Evolutionary conservation across 2,888 invertebrate species (phyloP).

Genomic region (Nomada ferruginata): DNA sequence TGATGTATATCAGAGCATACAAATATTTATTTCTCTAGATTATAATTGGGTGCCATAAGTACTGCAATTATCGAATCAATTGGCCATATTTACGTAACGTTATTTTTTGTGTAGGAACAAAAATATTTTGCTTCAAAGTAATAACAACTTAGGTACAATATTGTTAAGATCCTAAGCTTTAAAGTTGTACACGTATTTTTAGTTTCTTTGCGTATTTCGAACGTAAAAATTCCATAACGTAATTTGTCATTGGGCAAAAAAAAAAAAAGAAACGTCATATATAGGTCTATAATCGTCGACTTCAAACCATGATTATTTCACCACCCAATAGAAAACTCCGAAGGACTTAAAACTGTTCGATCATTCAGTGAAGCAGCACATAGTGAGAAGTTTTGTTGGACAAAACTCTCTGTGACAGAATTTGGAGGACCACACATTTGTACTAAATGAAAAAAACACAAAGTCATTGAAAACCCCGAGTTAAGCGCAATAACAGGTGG

Average conservation of each 20-base stretch:
- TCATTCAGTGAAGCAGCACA: conserved; percentile 25
- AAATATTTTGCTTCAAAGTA: no score
- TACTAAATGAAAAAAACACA: not conserved
- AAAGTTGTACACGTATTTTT: no score
- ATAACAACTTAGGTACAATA: no score
- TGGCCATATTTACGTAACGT: no score
- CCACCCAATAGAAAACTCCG: conserved; percentile 39
- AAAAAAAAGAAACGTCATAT: not conserved
- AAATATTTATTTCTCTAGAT: no score
- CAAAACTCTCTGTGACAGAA: not conserved
- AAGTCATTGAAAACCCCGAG: not conserved
- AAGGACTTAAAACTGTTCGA: not conserved
- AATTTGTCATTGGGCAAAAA: not conserved
- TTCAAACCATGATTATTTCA: not conserved
- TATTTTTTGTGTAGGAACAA: no score
- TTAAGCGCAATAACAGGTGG: conserved; percentile 12
- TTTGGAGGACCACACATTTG: not conserved
- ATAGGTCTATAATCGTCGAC: not conserved
- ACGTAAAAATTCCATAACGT: no score
- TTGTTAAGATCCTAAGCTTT: no score
- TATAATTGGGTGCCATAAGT: no score
- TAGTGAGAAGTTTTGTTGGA: not conserved
- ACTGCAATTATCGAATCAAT: no score
- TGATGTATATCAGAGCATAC: not conserved
- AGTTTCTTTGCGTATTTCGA: no score